Evolutionary conservation across 1,140 invertebrate species (phyloP), one percentile per base, ranked within the genome.

Genomic region (Hypsibius dujardini): DNA sequence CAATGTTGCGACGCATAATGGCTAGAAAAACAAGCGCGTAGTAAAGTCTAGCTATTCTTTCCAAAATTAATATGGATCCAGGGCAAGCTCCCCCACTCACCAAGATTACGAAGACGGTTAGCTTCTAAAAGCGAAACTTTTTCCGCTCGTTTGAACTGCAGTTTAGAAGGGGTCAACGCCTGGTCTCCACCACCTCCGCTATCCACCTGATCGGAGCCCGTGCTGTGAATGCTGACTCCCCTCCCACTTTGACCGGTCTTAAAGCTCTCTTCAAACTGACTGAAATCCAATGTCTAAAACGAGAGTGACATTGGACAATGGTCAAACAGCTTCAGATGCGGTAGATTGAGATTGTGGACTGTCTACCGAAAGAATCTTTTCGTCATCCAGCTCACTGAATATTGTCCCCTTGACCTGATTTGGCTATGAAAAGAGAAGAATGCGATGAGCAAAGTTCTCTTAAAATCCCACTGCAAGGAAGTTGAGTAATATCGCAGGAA

Each of bases 321-420:
- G 45, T 62, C 47, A 40, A 59, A 2, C 28, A 71, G 12, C 47
- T 50, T 71, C 59, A 71, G 70, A 67, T 15, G 28, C 47, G 1
- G 59, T 46, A 46, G n/a, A n/a, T n/a, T n/a, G n/a, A n/a, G n/a
- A n/a, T n/a, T n/a, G n/a, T n/a, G n/a, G n/a, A n/a, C n/a, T 70
- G 70, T 72, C 76, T 74, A 80, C 84, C 75, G 84, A 84, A 74
- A 88, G 87, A 42, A 97, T 83, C 76, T 89, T 90, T 76, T 98
- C 95, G 79, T 99, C 96, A 79, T 98, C 92, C 70, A 99, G 78
- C 78, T 98, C 93, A 79, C 95, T 95, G 81, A 98, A 98, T 69
- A 98, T 90, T 3, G 95, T 98, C 59, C 94, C 95, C 76, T 94
- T 89, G 1, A 97, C 92, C 84, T 98, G 94, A 79, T 96, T 94